phyloP scores from a whole-genome alignment of 1,140 invertebrate species.

The Sycophaga agraensis region DNA sequence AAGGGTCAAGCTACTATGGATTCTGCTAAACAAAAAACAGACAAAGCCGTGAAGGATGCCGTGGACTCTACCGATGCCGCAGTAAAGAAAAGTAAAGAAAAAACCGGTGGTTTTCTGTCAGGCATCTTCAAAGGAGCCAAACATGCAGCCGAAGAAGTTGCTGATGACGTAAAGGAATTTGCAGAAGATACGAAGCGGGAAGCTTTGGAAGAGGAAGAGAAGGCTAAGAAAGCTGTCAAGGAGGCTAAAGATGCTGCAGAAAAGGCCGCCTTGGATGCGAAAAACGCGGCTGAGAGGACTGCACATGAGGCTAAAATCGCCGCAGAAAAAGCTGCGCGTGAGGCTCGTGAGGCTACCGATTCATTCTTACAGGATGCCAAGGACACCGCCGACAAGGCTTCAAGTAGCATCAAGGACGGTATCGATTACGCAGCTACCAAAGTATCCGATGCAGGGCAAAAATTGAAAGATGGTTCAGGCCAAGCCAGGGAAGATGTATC shows the following conservation, averaged over 20 bases:
- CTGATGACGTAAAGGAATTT: slow-evolving; percentile 43
- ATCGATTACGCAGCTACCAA: not conserved
- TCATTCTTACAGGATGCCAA: too few species aligned
- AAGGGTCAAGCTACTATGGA: not conserved
- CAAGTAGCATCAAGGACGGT: not conserved
- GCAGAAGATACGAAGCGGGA: slow-evolving; percentile 37
- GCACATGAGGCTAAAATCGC: too few species aligned
- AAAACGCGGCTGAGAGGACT: slow-evolving; percentile 38
- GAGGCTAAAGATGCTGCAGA: slow-evolving; percentile 25
- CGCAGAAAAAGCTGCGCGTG: too few species aligned
- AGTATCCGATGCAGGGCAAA: too few species aligned
- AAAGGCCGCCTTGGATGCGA: slow-evolving; percentile 40
- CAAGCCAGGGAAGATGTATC: slow-evolving; percentile 1
- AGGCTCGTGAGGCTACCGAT: too few species aligned
- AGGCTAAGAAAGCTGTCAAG: slow-evolving; percentile 3
- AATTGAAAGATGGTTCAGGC: too few species aligned
- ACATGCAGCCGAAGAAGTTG: slow-evolving; percentile 33
- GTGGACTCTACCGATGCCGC: not conserved
- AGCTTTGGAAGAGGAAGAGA: slow-evolving; percentile 25
- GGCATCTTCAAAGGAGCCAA: slow-evolving; percentile 7
- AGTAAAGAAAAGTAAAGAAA: slow-evolving; percentile 39
- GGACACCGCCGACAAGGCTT: too few species aligned
- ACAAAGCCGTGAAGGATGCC: slow-evolving; percentile 23
- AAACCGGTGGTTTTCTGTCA: slow-evolving; percentile 13
- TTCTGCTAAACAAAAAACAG: not conserved